A percentile compares a stretch with the other conserved stretches of the same genome.
Conservation (phyloP, 2,113 vertebrate genomes). For the Odontesthes bonariensis region DNA sequence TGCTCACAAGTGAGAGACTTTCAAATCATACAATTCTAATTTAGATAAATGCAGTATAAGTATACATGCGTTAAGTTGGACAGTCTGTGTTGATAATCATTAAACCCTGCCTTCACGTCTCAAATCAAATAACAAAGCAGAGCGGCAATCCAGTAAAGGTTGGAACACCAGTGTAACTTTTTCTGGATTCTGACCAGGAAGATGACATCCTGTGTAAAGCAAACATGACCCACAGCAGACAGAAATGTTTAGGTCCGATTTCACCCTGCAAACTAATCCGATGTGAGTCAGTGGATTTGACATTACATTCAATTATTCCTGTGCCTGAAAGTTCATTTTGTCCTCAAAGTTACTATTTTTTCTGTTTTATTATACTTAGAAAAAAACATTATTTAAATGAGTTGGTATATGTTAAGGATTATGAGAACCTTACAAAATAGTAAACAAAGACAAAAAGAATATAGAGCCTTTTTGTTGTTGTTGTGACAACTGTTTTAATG, state of each 20-base stretch:
- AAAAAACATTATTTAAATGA: neutral
- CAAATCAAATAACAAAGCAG: too few species aligned
- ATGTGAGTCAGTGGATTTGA: constrained; percentile 18
- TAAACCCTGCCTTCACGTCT: too few species aligned
- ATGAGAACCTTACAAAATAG: neutral
- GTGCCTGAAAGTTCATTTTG: neutral
- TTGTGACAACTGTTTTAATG: too few species aligned
- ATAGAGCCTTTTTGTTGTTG: neutral
- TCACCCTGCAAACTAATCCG: constrained; percentile 18
- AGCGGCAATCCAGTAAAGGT: too few species aligned
- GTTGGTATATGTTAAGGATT: neutral
- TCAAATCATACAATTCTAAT: too few species aligned
- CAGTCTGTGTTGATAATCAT: too few species aligned
- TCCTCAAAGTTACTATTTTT: neutral
- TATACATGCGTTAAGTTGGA: too few species aligned
- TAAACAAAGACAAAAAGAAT: neutral
- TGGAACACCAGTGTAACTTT: too few species aligned
- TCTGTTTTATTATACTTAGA: neutral
- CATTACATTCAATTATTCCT: neutral
- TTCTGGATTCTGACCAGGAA: too few species aligned
- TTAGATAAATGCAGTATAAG: too few species aligned
- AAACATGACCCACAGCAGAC: neutral
- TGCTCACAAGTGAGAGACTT: too few species aligned
- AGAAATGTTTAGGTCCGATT: neutral
- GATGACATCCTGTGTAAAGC: neutral